phyloP scores from a whole-genome alignment of 1,140 invertebrate genomes.

The Antheraea pernyi region DNA sequence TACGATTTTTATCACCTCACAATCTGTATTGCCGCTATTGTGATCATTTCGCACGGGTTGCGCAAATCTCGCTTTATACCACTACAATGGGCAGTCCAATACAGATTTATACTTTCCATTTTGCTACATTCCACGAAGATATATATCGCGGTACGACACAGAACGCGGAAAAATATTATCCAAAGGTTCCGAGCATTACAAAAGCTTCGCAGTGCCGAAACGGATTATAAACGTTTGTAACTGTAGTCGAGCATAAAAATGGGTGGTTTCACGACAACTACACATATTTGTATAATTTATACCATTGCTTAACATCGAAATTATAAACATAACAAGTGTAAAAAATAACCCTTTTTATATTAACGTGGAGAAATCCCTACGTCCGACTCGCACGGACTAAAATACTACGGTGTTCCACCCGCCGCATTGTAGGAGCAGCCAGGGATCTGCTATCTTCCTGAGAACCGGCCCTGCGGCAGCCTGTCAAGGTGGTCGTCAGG shows the following conservation, averaged over 20 bases:
- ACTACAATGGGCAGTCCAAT: conserved; percentile 1
- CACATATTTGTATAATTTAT: too few relatives aligned
- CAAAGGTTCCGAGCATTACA: background rate
- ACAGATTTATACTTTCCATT: background rate
- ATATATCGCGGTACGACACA: conserved; percentile 1
- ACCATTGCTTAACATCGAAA: too few relatives aligned
- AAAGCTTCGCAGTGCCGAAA: background rate
- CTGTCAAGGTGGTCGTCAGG: too few relatives aligned
- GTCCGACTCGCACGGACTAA: too few relatives aligned
- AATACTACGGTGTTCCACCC: too few relatives aligned
- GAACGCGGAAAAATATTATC: background rate
- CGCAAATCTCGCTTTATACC: background rate
- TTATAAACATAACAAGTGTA: too few relatives aligned
- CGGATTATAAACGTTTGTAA: background rate
- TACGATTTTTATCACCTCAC: background rate
- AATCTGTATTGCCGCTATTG: background rate
- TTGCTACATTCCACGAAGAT: conserved; percentile 1
- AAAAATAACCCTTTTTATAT: too few relatives aligned
- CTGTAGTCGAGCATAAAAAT: background rate
- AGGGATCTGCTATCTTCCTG: too few relatives aligned
- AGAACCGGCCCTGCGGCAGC: too few relatives aligned
- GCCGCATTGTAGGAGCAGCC: too few relatives aligned
- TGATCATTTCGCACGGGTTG: background rate
- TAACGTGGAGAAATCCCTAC: too few relatives aligned
- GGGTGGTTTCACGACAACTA: background rate